phyloP scores from a whole-genome alignment of 2,888 invertebrate genomes.

The Scaptodrosophila latifasciaeformis region DNA sequence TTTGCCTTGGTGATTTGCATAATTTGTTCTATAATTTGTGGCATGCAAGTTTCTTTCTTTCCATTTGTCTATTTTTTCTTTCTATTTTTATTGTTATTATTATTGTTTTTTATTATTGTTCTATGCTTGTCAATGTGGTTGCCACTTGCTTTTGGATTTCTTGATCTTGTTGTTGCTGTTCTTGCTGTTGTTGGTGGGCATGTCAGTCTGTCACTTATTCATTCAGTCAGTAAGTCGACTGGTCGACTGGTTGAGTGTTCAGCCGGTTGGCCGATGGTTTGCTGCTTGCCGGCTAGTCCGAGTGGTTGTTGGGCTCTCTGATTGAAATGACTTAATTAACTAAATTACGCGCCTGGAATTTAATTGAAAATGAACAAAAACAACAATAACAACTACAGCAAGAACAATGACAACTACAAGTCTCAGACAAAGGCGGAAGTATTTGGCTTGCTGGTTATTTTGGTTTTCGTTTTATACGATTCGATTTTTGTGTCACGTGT shows the following conservation, averaged over 20 bases:
- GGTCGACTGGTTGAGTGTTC: too few relatives aligned
- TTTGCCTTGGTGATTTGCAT: slow-evolving; percentile 64
- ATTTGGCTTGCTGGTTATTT: slow-evolving; percentile 2
- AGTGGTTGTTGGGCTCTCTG: slow-evolving; percentile 30
- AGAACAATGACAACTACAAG: slow-evolving; percentile 7
- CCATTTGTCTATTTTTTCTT: slow-evolving; percentile 11
- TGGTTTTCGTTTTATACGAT: background rate
- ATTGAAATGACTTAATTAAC: slow-evolving; percentile 73
- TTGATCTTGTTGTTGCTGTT: too few relatives aligned
- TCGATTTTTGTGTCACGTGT: slow-evolving; percentile 2
- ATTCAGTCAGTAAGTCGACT: background rate
- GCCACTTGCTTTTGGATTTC: too few relatives aligned
- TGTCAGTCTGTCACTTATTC: too few relatives aligned
- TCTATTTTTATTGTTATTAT: slow-evolving; percentile 3
- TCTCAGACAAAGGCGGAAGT: slow-evolving; percentile 23
- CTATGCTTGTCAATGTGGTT: background rate
- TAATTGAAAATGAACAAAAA: slow-evolving; percentile 48
- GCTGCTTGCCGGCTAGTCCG: slow-evolving; percentile 14
- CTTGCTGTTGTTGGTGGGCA: background rate
- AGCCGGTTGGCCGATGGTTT: too few relatives aligned
- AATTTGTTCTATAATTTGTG: slow-evolving; percentile 70
- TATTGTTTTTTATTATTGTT: background rate
- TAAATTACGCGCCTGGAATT: slow-evolving; percentile 73
- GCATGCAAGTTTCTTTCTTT: slow-evolving; percentile 55
- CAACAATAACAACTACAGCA: slow-evolving; percentile 18